Conservation (phyloP, 2,113 vertebrate genomes). For the Stomatorhinus ivindoensis region DNA sequence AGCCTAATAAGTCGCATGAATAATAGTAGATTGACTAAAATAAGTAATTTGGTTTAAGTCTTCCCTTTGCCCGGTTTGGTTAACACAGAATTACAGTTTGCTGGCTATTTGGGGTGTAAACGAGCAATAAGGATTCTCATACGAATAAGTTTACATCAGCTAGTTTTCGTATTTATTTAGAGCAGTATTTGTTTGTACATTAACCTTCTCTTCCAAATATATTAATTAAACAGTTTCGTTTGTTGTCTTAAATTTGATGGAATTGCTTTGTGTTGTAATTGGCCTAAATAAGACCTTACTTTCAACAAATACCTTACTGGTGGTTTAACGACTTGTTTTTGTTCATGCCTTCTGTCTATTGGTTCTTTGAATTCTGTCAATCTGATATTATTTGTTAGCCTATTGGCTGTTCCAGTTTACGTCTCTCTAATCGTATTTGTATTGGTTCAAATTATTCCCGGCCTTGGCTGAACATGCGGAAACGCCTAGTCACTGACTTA, state of each 20-base stretch:
- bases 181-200: not conserved
- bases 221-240: not conserved
- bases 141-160: not conserved
- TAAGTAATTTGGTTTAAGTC: not conserved
- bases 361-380: not conserved
- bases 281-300: not conserved
- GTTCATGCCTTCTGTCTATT: not conserved
- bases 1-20: not conserved
- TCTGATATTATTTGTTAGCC: not conserved
- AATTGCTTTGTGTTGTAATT: not conserved
- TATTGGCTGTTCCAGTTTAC: not conserved
- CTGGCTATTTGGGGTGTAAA: not conserved
- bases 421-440: not conserved
- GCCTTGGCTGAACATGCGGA: not conserved
- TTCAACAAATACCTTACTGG: not conserved
- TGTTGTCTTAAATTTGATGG: not conserved
- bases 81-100: not conserved
- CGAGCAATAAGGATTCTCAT: not conserved
- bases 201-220: not conserved
- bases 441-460: not conserved
- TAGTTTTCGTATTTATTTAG: not conserved
- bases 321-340: slow-evolving; percentile 6
- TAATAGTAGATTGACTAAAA: not conserved
- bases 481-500: not conserved
- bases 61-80: not conserved